Conservation (phyloP, 2,888 invertebrate genomes). For the Lasioglossum villosulum region DNA sequence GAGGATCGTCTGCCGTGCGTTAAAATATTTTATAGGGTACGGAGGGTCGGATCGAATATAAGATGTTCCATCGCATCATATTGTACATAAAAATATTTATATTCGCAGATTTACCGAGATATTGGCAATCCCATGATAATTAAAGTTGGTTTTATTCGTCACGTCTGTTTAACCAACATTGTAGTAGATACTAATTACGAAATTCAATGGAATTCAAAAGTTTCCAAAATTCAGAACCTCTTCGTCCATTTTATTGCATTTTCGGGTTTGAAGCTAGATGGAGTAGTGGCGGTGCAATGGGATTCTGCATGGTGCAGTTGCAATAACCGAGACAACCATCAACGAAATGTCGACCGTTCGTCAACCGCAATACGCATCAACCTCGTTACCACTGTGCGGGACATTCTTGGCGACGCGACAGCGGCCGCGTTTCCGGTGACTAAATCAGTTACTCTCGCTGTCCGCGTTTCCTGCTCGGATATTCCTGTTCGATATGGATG, state of each 20-base stretch:
- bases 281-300: background rate
- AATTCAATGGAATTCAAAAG: too few species aligned
- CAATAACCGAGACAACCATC: slow-evolving; percentile 43
- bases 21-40: slow-evolving; percentile 1
- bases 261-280: slow-evolving; percentile 4
- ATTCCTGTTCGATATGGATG: slow-evolving; percentile 25
- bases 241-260: background rate
- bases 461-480: slow-evolving; percentile 31
- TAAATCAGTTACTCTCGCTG: slow-evolving; percentile 51
- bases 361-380: slow-evolving; percentile 57
- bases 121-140: background rate
- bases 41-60: background rate
- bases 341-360: slow-evolving; percentile 52
- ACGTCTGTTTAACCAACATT: too few species aligned
- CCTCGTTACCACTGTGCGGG: slow-evolving; percentile 52
- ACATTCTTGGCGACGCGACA: slow-evolving; percentile 51
- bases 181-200: too few species aligned
- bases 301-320: slow-evolving; percentile 27
- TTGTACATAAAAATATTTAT: background rate
- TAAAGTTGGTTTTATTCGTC: too few species aligned
- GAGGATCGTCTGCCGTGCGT: background rate
- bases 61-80: background rate
- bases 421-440: slow-evolving; percentile 32
- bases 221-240: background rate
- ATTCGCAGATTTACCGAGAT: background rate